Conservation (phyloP, 1,140 invertebrate genomes). For the Aleiodes sp. region DNA sequence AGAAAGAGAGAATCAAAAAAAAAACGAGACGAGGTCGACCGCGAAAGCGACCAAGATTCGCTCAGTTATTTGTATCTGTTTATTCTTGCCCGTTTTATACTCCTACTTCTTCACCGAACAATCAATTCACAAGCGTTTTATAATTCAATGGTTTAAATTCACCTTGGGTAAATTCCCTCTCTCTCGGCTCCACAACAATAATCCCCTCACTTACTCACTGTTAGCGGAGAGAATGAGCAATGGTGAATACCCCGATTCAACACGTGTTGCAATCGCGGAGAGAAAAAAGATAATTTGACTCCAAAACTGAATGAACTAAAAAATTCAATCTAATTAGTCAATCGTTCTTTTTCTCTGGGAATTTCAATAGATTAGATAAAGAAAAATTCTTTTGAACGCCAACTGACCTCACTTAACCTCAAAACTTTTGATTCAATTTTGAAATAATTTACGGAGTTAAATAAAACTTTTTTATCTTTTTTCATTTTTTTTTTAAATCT, state of each 20-base stretch:
- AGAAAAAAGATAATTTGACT: background rate
- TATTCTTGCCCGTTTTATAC: background rate
- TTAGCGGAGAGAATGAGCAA: background rate
- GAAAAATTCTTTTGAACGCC: too few relatives aligned
- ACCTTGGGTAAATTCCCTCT: background rate
- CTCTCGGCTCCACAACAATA: background rate
- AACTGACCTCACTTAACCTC: too few relatives aligned
- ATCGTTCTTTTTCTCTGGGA: too few relatives aligned
- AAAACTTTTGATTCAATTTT: too few relatives aligned
- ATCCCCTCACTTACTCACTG: background rate
- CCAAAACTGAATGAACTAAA: background rate
- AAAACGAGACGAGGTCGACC: background rate
- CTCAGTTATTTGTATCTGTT: constrained; percentile 14
- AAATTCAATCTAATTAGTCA: too few relatives aligned
- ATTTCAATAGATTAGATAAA: too few relatives aligned
- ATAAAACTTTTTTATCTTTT: too few relatives aligned
- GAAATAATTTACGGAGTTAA: too few relatives aligned
- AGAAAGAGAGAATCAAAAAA: background rate
- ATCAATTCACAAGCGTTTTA: constrained; percentile 7
- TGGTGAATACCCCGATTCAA: background rate
- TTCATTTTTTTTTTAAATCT: too few relatives aligned
- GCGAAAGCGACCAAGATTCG: constrained; percentile 27
- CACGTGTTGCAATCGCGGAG: constrained; percentile 4
- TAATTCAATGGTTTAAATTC: background rate
- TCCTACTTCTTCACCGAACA: background rate